phyloP scores from a whole-genome alignment of 2,888 invertebrate species.

The Blastobasis lacticolella region DNA sequence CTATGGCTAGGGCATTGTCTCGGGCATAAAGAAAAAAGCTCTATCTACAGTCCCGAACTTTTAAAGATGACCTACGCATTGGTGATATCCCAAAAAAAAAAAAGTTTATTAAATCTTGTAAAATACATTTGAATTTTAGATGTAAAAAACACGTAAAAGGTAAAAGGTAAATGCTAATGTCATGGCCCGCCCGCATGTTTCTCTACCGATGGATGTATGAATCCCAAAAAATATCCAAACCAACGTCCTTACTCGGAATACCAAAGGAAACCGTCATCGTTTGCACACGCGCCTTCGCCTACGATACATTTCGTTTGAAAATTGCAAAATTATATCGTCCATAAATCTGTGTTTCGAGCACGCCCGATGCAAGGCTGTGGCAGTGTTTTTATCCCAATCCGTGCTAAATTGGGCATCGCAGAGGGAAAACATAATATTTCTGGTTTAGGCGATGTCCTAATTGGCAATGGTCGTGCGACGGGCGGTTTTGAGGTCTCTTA shows the following conservation, averaged over 20 bases:
- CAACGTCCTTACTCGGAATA: constrained; percentile 19
- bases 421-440: too few relatives aligned
- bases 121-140: too few relatives aligned
- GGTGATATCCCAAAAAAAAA: constrained; percentile 19
- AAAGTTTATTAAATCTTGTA: too few relatives aligned
- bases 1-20: too few relatives aligned
- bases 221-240: background rate
- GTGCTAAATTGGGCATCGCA: too few relatives aligned
- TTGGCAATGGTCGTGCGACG: too few relatives aligned
- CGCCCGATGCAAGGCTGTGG: background rate
- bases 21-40: too few relatives aligned
- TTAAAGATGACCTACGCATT: constrained; percentile 21
- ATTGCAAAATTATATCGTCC: constrained; percentile 59
- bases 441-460: too few relatives aligned
- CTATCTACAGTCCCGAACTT: too few relatives aligned
- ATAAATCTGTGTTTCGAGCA: constrained; percentile 45
- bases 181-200: constrained; percentile 14
- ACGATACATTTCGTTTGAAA: constrained; percentile 58
- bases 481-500: too few relatives aligned
- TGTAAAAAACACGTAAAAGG: too few relatives aligned
- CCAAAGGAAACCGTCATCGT: constrained; percentile 14
- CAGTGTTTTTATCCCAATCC: background rate
- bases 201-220: constrained; percentile 2
- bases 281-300: constrained; percentile 33
- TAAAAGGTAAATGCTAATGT: too few relatives aligned